These are phyloP conservation scores for Gari tellinella DNA, from an alignment of 2,888 invertebrate genomes.

Conservation along the genomic window DNA sequence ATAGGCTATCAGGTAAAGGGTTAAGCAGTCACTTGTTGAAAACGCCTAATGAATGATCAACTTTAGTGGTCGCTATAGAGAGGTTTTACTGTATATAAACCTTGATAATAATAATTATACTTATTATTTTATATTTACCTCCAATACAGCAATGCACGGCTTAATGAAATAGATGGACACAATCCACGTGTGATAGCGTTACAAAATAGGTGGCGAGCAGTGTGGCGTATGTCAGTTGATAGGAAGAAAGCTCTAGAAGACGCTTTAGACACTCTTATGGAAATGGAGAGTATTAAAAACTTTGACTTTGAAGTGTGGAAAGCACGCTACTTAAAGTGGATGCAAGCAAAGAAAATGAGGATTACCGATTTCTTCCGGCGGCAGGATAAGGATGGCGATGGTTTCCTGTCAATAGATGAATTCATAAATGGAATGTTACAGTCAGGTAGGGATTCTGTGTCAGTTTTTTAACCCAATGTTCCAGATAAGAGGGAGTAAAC, in stretches of 20 bases:
- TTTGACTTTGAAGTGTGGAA: conserved; percentile 84
- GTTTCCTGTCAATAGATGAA: conserved; percentile 80
- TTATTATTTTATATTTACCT: too few relatives aligned
- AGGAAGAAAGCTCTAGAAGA: conserved; percentile 83
- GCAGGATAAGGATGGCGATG: conserved; percentile 83
- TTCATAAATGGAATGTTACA: conserved; percentile 84
- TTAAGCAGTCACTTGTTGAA: too few relatives aligned
- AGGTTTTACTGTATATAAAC: too few relatives aligned
- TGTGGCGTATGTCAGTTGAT: conserved; percentile 84
- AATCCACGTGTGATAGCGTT: conserved; percentile 80
- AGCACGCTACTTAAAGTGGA: conserved; percentile 83
- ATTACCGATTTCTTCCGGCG: conserved; percentile 84
- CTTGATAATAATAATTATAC: too few relatives aligned
- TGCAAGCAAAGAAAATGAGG: conserved; percentile 82
- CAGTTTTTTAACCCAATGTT: too few relatives aligned
- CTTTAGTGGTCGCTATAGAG: too few relatives aligned
- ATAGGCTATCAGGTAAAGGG: too few relatives aligned
- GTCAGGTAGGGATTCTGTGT: conserved; percentile 78
- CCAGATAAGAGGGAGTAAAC: too few relatives aligned
- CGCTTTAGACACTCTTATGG: conserved; percentile 81
- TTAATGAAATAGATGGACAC: conserved; percentile 78
- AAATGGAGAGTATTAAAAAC: conserved; percentile 84
- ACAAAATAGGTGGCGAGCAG: conserved; percentile 82
- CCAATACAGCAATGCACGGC: conserved; percentile 73
- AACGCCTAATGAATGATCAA: too few relatives aligned